Percentiles rank a stretch among this genome's conserved stretches.
Evolutionary conservation across 2,113 vertebrate species (phyloP).

Genomic region (Vireo altiloquus): DNA sequence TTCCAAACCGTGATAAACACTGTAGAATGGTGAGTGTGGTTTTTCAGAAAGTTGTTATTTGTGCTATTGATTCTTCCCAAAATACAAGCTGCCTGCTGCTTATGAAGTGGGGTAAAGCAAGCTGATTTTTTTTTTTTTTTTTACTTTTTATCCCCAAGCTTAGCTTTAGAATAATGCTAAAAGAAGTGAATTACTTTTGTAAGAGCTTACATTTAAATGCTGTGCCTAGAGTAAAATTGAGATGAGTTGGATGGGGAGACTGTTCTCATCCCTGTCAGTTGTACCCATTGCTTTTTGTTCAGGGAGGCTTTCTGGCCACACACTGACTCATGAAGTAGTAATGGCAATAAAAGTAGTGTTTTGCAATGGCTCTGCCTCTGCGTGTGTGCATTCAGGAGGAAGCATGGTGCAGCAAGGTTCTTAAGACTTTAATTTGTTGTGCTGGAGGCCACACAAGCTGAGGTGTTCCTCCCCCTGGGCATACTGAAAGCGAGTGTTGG

Average conservation of each 20-base stretch:
- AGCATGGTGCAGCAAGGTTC: not conserved
- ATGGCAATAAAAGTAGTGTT: not conserved
- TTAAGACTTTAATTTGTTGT: not conserved
- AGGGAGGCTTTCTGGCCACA: not conserved
- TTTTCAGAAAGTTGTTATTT: not conserved
- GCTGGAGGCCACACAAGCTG: not conserved
- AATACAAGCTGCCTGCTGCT: not conserved
- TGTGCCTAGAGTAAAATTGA: not conserved
- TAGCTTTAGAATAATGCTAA: not conserved
- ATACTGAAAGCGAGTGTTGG: not conserved
- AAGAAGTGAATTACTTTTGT: not conserved
- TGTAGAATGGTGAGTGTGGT: not conserved
- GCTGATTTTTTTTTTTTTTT: not conserved
- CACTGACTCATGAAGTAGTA: not conserved
- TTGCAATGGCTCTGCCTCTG: not conserved
- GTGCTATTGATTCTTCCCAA: not conserved
- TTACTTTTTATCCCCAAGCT: not conserved
- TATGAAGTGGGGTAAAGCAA: not conserved
- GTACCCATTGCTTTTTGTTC: not conserved
- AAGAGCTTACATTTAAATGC: not conserved
- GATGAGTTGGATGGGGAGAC: not conserved
- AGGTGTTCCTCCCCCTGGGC: not conserved
- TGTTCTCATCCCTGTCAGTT: not conserved
- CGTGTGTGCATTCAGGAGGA: not conserved
- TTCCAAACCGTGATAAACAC: not conserved